These are phyloP conservation scores for Panonychus citri DNA, from an alignment of 1,140 invertebrate species.

Conservation along the genomic window DNA sequence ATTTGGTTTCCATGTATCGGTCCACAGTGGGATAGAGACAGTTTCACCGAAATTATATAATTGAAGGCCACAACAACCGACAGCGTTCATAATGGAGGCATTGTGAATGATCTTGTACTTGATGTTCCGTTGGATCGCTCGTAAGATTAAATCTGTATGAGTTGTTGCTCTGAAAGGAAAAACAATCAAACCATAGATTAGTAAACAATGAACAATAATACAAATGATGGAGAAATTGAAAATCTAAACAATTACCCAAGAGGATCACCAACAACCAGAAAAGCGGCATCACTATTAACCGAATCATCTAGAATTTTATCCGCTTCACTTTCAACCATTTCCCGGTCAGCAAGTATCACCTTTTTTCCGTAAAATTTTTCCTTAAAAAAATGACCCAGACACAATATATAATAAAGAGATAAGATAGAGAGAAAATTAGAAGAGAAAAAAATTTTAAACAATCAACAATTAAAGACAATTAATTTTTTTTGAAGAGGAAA, in stretches of 20 bases:
- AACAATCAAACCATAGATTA: neutral
- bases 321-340: slow-evolving; percentile 69
- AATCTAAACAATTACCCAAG: slow-evolving; percentile 26
- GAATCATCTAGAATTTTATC: slow-evolving; percentile 56
- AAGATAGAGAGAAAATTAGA: neutral
- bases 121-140: slow-evolving; percentile 45
- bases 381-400: too few species aligned
- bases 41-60: slow-evolving; percentile 93
- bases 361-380: slow-evolving; percentile 56
- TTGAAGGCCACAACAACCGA: slow-evolving; percentile 84
- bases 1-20: slow-evolving; percentile 74
- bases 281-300: slow-evolving; percentile 47
- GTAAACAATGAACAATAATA: slow-evolving; percentile 3
- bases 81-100: slow-evolving; percentile 92
- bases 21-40: slow-evolving; percentile 95
- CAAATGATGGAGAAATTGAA: slow-evolving; percentile 1
- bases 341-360: slow-evolving; percentile 69
- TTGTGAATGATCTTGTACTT: slow-evolving; percentile 65
- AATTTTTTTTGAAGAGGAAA: too few species aligned
- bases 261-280: slow-evolving; percentile 69
- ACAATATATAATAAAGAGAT: neutral
- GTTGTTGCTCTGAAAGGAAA: slow-evolving; percentile 50
- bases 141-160: slow-evolving; percentile 75
- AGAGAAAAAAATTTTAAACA: neutral
- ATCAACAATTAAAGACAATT: neutral